These are phyloP conservation scores for Orthonyx spaldingii DNA, from an alignment of 2,113 vertebrate genomes.

Conservation along the genomic window DNA sequence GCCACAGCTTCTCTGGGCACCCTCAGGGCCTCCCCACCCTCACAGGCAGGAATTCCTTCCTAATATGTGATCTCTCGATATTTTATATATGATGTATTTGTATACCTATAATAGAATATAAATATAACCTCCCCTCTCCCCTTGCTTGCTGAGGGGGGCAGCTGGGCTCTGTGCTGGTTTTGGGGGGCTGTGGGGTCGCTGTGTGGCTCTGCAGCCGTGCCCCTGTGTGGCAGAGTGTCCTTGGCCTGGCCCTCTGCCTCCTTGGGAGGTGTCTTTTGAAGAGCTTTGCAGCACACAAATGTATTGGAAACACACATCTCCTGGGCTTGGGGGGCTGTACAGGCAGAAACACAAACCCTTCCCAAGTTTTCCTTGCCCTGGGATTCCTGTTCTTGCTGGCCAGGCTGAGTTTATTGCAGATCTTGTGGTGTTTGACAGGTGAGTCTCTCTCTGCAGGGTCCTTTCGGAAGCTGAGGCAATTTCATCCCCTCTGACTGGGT, in stretches of 20 bases:
- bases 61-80: fast-evolving
- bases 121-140: background rate
- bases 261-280: background rate
- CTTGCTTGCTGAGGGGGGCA: too few relatives aligned
- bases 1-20: background rate
- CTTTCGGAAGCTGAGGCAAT: background rate
- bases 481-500: background rate
- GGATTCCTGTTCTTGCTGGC: background rate
- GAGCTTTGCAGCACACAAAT: background rate
- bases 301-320: background rate
- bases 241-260: fast-evolving
- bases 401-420: background rate
- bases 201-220: background rate
- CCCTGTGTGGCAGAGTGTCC: background rate
- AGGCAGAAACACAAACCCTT: background rate
- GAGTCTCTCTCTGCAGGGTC: background rate
- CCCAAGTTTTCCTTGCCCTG: background rate
- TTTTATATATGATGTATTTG: background rate
- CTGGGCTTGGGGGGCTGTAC: background rate
- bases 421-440: fast-evolving
- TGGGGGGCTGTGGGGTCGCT: fast-evolving
- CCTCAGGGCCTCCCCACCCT: fast-evolving
- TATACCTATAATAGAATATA: fast-evolving
- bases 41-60: background rate
- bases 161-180: background rate